A percentile compares a stretch with the other conserved stretches of the same genome.
phyloP scores from a whole-genome alignment of 2,113 vertebrate species.

The Nanorana parkeri region DNA sequence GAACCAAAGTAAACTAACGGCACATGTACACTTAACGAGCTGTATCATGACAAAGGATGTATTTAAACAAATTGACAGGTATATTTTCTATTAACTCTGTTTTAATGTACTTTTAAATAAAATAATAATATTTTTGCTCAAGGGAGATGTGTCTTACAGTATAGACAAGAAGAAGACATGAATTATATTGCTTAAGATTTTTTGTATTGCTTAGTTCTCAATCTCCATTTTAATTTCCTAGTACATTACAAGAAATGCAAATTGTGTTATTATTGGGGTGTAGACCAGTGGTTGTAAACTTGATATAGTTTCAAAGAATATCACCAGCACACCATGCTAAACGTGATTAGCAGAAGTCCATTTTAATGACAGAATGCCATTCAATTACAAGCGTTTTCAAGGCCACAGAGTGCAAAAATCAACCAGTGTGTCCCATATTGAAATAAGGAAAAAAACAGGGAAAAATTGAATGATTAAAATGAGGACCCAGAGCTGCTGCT shows the following conservation, averaged over 20 bases:
- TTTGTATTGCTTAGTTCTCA: too few relatives aligned
- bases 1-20: constrained; percentile 4
- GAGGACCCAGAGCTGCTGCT: too few relatives aligned
- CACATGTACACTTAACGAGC: constrained; percentile 10
- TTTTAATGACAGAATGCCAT: too few relatives aligned
- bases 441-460: too few relatives aligned
- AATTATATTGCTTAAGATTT: neutral
- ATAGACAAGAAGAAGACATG: constrained; percentile 21
- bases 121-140: neutral
- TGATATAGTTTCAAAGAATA: too few relatives aligned
- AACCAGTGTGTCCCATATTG: too few relatives aligned
- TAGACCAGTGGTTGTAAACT: neutral
- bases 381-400: too few relatives aligned
- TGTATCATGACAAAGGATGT: constrained; percentile 21
- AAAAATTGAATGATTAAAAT: too few relatives aligned
- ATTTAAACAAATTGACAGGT: neutral
- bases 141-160: constrained; percentile 1
- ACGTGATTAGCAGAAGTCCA: too few relatives aligned
- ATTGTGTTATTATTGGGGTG: neutral
- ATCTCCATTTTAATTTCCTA: too few relatives aligned
- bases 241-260: neutral
- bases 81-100: constrained; percentile 2
- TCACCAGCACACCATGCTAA: too few relatives aligned
- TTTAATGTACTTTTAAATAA: constrained; percentile 3
- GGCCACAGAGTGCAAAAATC: too few relatives aligned